Evolutionary conservation across 2,888 invertebrate species (phyloP).

Genomic region (Fragum whitleyi): DNA sequence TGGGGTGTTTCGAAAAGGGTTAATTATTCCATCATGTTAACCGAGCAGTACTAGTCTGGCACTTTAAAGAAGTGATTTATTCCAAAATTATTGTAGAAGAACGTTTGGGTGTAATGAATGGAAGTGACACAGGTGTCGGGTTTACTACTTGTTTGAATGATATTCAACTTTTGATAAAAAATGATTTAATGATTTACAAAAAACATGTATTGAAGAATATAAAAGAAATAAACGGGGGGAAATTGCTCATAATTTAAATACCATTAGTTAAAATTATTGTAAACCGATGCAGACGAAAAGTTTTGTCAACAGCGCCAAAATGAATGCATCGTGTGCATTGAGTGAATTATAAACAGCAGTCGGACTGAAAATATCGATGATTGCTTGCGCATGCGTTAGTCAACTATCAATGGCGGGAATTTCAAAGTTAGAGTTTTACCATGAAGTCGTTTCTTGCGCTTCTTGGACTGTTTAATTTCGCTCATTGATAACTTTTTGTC

Average conservation of each 20-base stretch:
- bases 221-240: not conserved
- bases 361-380: conserved; percentile 48
- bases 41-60: too few relatives aligned
- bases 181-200: not conserved
- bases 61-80: too few relatives aligned
- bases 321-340: not conserved
- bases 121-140: conserved; percentile 7
- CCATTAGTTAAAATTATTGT: conserved; percentile 13
- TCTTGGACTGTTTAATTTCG: conserved; percentile 44
- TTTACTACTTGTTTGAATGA: not conserved
- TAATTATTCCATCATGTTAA: too few relatives aligned
- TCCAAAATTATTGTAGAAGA: too few relatives aligned
- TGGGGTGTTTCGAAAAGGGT: too few relatives aligned
- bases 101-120: not conserved
- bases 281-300: conserved; percentile 14
- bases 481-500: conserved; percentile 56
- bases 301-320: conserved; percentile 8
- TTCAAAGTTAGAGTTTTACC: conserved; percentile 31
- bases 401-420: conserved; percentile 51
- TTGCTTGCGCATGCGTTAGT: conserved; percentile 58
- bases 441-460: conserved; percentile 23
- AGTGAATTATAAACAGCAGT: conserved; percentile 3
- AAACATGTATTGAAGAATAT: not conserved
- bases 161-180: not conserved
- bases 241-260: conserved; percentile 1